Conservation (phyloP, 2,797 vertebrate species). For the Malacoctenus gilli region DNA sequence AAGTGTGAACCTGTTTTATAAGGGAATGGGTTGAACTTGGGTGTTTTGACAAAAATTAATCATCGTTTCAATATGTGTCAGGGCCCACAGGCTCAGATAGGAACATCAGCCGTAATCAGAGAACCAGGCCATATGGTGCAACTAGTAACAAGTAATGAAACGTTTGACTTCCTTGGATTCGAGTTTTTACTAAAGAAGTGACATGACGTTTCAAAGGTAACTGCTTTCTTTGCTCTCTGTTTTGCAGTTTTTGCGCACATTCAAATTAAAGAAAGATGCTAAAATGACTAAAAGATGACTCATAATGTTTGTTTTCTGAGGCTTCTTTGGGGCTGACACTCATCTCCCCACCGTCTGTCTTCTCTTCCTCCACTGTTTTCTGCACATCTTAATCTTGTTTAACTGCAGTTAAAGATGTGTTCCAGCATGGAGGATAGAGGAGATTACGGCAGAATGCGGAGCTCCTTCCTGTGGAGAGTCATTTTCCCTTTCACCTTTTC, state of each 20-base stretch:
- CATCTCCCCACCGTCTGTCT: too few species aligned
- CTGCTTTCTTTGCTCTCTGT: too few species aligned
- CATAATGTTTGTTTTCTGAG: constrained; percentile 19
- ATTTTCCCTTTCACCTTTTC: constrained; percentile 38
- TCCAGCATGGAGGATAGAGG: constrained; percentile 9
- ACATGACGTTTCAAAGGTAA: too few species aligned
- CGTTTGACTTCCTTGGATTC: too few species aligned
- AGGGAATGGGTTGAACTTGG: not conserved
- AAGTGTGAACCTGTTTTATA: constrained; percentile 34
- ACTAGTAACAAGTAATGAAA: too few species aligned
- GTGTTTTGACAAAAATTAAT: constrained; percentile 12
- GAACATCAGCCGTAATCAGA: not conserved
- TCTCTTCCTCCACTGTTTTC: constrained; percentile 1
- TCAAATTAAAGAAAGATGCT: constrained; percentile 19
- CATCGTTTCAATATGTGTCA: constrained; percentile 9
- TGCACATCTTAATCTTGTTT: constrained; percentile 21
- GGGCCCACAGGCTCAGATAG: not conserved
- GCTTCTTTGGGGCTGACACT: constrained; percentile 34
- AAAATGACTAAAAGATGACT: constrained; percentile 11
- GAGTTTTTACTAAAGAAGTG: too few species aligned
- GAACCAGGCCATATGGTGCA: too few species aligned
- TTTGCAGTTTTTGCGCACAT: too few species aligned
- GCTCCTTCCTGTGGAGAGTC: constrained; percentile 1
- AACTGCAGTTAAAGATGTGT: constrained; percentile 26
- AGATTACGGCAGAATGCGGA: constrained; percentile 24